phyloP scores from a whole-genome alignment of 2,113 vertebrate genomes.

The Ibidorhyncha struthersii region DNA sequence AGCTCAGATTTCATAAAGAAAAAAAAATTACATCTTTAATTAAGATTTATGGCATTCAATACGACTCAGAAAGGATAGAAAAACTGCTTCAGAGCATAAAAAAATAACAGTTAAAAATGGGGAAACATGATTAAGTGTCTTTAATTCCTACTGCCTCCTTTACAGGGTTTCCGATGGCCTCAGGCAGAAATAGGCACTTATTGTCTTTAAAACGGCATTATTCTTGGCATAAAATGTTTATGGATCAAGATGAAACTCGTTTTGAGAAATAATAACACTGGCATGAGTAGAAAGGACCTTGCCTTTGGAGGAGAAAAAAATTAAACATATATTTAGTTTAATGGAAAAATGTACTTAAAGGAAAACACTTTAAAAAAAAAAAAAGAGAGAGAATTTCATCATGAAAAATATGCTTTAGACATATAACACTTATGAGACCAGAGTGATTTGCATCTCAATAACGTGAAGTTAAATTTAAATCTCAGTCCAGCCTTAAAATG shows the following conservation, averaged over 20 bases:
- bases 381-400: neutral
- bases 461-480: slow-evolving; percentile 28
- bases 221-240: slow-evolving; percentile 80
- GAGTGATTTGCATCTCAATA: slow-evolving; percentile 55
- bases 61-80: slow-evolving; percentile 62
- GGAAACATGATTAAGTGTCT: slow-evolving; percentile 77
- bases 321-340: slow-evolving; percentile 68
- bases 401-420: slow-evolving; percentile 50
- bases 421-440: slow-evolving; percentile 29
- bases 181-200: slow-evolving; percentile 76
- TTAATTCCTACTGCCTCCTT: slow-evolving; percentile 78
- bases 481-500: slow-evolving; percentile 35
- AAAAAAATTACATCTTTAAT: slow-evolving; percentile 74
- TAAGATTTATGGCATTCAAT: slow-evolving; percentile 75
- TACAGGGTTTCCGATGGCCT: slow-evolving; percentile 67
- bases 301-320: slow-evolving; percentile 66
- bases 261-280: slow-evolving; percentile 74
- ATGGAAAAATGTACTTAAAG: slow-evolving; percentile 53
- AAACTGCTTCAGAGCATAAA: slow-evolving; percentile 69
- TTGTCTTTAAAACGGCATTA: slow-evolving; percentile 77
- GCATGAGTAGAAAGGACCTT: slow-evolving; percentile 72
- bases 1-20: slow-evolving; percentile 72
- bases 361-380: neutral
- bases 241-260: slow-evolving; percentile 79
- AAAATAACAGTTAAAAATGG: slow-evolving; percentile 73